Evolutionary conservation across 2,888 invertebrate genomes (phyloP).

Genomic region (Philhelius pedissequus): DNA sequence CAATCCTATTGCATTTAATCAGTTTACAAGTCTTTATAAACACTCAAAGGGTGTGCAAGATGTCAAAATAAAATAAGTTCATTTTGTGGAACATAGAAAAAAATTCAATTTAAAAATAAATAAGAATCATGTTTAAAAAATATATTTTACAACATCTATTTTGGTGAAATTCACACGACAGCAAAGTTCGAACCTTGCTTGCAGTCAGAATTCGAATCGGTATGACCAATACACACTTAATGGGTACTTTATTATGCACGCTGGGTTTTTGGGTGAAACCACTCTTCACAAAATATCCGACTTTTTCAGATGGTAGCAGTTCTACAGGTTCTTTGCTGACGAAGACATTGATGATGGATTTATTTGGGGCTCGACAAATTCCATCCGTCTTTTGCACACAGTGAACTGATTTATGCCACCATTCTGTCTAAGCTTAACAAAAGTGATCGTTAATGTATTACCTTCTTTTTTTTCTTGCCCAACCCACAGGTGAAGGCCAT

Average conservation of each 20-base stretch:
- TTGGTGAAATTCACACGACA: neutral
- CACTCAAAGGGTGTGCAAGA: too few relatives aligned
- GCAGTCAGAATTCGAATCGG: constrained; percentile 37
- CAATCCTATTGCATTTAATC: too few relatives aligned
- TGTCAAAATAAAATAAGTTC: too few relatives aligned
- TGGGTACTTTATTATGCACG: constrained; percentile 53
- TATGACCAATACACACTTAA: constrained; percentile 42
- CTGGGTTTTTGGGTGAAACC: constrained; percentile 62
- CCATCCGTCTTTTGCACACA: constrained; percentile 36
- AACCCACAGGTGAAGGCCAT: constrained; percentile 84
- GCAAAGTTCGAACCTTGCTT: neutral
- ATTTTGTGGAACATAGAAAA: too few relatives aligned
- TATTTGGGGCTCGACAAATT: constrained; percentile 42
- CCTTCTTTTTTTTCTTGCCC: constrained; percentile 3
- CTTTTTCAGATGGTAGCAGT: constrained; percentile 28
- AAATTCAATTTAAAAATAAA: too few relatives aligned
- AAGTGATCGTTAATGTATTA: neutral
- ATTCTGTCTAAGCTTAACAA: neutral
- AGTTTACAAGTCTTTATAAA: too few relatives aligned
- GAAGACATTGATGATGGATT: constrained; percentile 1
- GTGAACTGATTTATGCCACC: constrained; percentile 45
- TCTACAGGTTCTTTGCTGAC: neutral
- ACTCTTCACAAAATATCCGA: constrained; percentile 30
- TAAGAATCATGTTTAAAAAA: too few relatives aligned
- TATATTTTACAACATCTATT: neutral